Evolutionary conservation across 2,113 vertebrate genomes (phyloP).

Genomic region (Ciconia maguari): DNA sequence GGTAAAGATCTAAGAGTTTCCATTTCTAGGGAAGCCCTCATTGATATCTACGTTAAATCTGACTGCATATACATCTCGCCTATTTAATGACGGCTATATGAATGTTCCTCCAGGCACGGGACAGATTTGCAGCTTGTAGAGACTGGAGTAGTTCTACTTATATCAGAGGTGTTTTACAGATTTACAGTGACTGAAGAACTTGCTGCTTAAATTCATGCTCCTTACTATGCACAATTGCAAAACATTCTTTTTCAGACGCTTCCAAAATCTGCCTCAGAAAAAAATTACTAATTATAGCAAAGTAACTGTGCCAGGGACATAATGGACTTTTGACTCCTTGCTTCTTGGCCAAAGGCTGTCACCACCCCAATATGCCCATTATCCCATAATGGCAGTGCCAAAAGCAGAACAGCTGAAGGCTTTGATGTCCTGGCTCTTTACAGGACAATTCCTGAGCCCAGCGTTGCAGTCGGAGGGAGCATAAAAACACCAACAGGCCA

Average conservation of each 20-base stretch:
- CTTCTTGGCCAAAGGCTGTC: constrained; percentile 28
- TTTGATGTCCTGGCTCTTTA: not conserved
- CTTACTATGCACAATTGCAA: not conserved
- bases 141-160: not conserved
- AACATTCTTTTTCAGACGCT: not conserved
- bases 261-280: constrained; percentile 12
- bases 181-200: not conserved
- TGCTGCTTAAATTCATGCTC: not conserved
- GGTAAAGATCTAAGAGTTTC: not conserved
- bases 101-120: not conserved
- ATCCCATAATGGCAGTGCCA: not conserved
- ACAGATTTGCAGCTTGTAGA: not conserved
- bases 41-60: not conserved
- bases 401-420: not conserved
- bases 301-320: not conserved
- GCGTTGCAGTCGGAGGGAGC: not conserved
- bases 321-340: constrained; percentile 20
- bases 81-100: not conserved
- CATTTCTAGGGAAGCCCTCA: not conserved
- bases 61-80: not conserved
- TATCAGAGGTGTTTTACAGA: not conserved
- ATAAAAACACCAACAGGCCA: not conserved
- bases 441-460: not conserved
- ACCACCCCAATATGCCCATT: not conserved
- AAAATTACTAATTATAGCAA: constrained; percentile 14